Evolutionary conservation across 2,888 invertebrate species (phyloP).

Genomic region (Epinotia brunnichana): DNA sequence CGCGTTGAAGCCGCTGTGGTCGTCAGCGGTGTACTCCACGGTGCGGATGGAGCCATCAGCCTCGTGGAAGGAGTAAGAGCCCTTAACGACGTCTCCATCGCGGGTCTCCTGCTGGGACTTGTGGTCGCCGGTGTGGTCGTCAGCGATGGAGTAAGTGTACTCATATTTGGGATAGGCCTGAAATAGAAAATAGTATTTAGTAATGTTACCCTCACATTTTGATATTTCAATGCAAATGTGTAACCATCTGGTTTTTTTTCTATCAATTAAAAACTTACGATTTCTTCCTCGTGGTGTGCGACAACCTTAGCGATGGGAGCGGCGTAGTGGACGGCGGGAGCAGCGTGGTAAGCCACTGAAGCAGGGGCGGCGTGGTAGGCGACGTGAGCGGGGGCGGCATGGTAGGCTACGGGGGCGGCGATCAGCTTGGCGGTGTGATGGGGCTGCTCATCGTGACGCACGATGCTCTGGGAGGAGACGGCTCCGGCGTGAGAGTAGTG

Average conservation of each 20-base stretch:
- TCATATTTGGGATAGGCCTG: constrained; percentile 56
- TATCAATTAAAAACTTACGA: constrained; percentile 23
- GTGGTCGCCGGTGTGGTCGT: constrained; percentile 73
- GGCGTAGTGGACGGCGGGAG: constrained; percentile 51
- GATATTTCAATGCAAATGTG: not conserved
- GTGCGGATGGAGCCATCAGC: constrained; percentile 70
- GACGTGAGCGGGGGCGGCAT: constrained; percentile 51
- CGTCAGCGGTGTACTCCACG: constrained; percentile 69
- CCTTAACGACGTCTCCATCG: constrained; percentile 71
- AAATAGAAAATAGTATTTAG: not conserved
- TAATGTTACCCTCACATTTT: not conserved
- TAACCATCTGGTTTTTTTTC: not conserved
- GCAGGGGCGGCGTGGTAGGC: constrained; percentile 50
- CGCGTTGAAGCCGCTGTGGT: constrained; percentile 63
- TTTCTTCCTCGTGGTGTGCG: constrained; percentile 48
- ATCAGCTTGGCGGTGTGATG: constrained; percentile 47
- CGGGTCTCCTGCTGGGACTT: constrained; percentile 68
- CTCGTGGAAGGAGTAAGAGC: constrained; percentile 68
- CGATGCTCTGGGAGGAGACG: constrained; percentile 68
- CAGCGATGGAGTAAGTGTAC: constrained; percentile 72
- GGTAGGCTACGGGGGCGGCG: constrained; percentile 54
- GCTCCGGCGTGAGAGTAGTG: constrained; percentile 65
- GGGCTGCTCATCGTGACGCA: constrained; percentile 67
- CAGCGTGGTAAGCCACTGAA: constrained; percentile 49
- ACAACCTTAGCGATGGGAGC: constrained; percentile 49